These are phyloP conservation scores for Thaumatotibia leucotreta DNA, from an alignment of 1,140 invertebrate species.

Conservation along the genomic window DNA sequence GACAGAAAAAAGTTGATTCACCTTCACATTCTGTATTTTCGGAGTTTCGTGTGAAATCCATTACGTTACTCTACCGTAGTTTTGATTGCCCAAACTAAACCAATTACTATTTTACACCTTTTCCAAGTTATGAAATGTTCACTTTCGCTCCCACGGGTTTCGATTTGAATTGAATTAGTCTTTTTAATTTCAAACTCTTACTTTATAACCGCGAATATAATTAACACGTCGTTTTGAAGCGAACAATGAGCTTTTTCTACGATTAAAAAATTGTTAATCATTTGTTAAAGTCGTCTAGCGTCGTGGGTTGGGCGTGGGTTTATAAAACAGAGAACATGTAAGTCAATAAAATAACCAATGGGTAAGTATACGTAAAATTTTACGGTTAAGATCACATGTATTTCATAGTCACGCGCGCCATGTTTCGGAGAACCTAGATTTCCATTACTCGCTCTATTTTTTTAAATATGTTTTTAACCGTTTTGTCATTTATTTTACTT, in stretches of 20 bases:
- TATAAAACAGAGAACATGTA: neutral
- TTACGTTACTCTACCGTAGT: neutral
- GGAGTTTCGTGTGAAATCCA: neutral
- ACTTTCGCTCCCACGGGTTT: slow-evolving; percentile 2
- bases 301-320: neutral
- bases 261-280: neutral
- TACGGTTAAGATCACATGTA: too few relatives aligned
- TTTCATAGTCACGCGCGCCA: too few relatives aligned
- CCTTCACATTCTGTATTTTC: neutral
- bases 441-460: too few relatives aligned
- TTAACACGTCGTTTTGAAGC: neutral
- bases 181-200: neutral
- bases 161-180: slow-evolving; percentile 11
- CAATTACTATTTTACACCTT: slow-evolving; percentile 7
- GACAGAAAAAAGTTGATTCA: too few relatives aligned
- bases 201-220: neutral
- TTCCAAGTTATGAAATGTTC: neutral
- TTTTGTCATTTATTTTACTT: too few relatives aligned
- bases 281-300: neutral
- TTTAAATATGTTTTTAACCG: too few relatives aligned
- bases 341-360: neutral
- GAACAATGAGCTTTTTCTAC: neutral
- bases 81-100: neutral
- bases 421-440: too few relatives aligned
- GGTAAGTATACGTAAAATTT: too few relatives aligned